These are phyloP conservation scores for Heterocephalus glaber DNA, from an alignment of 2,113 vertebrate genomes.

Conservation along the genomic window DNA sequence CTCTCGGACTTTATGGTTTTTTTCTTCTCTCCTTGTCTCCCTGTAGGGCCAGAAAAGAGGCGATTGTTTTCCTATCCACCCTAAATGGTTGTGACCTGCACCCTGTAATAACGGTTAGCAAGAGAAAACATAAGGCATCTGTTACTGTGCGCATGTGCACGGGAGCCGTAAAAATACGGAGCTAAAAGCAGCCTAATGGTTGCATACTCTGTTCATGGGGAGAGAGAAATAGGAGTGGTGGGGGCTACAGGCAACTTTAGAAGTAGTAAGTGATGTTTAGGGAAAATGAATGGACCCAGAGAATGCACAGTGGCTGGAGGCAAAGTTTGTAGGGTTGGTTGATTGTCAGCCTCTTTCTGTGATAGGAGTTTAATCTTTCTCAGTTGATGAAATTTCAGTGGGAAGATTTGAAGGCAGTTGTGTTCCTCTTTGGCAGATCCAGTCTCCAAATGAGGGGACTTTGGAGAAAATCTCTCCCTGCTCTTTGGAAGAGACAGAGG, in stretches of 20 bases:
- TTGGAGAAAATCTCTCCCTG: not conserved
- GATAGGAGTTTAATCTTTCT: not conserved
- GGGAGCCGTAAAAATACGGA: not conserved
- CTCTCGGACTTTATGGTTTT: not conserved
- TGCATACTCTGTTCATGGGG: not conserved
- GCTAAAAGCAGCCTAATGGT: not conserved
- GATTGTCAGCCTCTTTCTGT: not conserved
- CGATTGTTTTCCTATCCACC: no score
- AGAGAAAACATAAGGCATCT: not conserved
- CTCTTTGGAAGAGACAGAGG: not conserved
- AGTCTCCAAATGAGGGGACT: not conserved
- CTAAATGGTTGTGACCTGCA: not conserved
- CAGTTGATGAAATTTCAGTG: not conserved
- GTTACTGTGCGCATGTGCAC: not conserved
- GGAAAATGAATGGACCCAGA: not conserved
- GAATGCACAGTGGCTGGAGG: not conserved
- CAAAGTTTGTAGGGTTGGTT: not conserved
- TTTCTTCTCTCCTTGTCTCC: not conserved
- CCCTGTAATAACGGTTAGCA: not conserved
- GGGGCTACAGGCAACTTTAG: not conserved
- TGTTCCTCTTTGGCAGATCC: not conserved
- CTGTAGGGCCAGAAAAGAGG: not conserved
- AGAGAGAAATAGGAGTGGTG: not conserved
- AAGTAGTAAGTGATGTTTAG: not conserved
- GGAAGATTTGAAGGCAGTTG: not conserved